Conservation (phyloP, 2,113 vertebrate genomes). For the Vicugna pacos region DNA sequence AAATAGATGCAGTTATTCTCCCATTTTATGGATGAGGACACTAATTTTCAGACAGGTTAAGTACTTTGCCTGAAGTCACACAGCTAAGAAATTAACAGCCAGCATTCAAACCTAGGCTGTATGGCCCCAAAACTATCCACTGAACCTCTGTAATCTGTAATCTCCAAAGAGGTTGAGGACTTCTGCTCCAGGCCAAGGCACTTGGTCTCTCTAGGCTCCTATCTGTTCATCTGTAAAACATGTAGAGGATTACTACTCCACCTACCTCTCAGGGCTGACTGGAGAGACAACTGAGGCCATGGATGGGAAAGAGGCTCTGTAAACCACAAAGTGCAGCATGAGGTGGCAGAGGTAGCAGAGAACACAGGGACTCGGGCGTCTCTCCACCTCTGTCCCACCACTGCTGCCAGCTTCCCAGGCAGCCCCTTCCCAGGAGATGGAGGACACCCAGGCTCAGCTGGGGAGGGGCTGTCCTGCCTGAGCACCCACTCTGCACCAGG, state of each 20-base stretch:
- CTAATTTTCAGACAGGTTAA: neutral
- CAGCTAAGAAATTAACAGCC: conserved; percentile 25
- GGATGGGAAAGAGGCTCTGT: neutral
- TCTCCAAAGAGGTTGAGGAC: neutral
- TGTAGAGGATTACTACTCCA: neutral
- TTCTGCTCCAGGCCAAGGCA: neutral
- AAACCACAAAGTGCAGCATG: neutral
- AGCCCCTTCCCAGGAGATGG: conserved; percentile 56
- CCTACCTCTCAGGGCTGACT: neutral
- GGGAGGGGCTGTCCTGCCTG: neutral
- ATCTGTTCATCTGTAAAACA: neutral
- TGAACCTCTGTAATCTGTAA: neutral
- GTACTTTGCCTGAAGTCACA: neutral
- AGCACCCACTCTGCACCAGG: neutral
- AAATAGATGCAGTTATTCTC: neutral
- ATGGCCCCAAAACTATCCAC: neutral
- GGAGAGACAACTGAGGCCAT: neutral
- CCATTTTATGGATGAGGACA: neutral
- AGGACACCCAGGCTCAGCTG: neutral
- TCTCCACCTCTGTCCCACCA: neutral
- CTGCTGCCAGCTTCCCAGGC: neutral
- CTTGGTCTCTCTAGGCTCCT: neutral
- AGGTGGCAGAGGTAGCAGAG: neutral
- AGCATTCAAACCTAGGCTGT: neutral
- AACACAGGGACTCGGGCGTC: neutral